Conservation (phyloP, 2,797 vertebrate species). For the Momotus momota region DNA sequence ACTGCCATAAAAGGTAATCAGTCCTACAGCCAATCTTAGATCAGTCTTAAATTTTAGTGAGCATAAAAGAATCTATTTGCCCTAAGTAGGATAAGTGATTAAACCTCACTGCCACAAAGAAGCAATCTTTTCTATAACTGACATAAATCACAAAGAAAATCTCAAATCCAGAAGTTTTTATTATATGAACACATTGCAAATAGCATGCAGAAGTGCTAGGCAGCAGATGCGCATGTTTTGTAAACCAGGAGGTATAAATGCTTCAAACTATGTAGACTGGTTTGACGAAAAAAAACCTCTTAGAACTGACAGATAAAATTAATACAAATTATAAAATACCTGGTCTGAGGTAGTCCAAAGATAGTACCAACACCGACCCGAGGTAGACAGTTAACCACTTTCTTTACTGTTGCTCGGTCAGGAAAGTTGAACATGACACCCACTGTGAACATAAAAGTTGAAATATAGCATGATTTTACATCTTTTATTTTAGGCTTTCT, state of each 20-base stretch:
- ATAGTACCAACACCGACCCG: conserved; percentile 96
- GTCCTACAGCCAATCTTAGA: background rate
- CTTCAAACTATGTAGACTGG: background rate
- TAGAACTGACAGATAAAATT: background rate
- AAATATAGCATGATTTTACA: background rate
- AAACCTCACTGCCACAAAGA: background rate
- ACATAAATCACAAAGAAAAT: background rate
- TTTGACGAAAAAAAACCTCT: background rate
- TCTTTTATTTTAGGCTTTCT: conserved; percentile 24
- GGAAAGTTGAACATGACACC: conserved; percentile 98
- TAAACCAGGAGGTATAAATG: background rate
- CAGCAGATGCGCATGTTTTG: background rate
- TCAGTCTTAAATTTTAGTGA: conserved; percentile 15
- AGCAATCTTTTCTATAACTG: background rate
- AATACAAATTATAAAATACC: conserved; percentile 76
- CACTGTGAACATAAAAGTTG: conserved; percentile 79
- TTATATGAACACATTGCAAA: background rate
- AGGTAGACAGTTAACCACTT: conserved; percentile 94
- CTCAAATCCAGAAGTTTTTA: background rate
- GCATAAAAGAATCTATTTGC: background rate
- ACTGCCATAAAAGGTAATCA: background rate
- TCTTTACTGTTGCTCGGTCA: conserved; percentile 92
- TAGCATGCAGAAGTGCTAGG: background rate
- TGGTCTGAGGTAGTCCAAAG: conserved; percentile 96
- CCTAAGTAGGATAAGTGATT: background rate